These are phyloP conservation scores for Menidia beryllina DNA, from an alignment of 2,113 vertebrate genomes.

Conservation along the genomic window DNA sequence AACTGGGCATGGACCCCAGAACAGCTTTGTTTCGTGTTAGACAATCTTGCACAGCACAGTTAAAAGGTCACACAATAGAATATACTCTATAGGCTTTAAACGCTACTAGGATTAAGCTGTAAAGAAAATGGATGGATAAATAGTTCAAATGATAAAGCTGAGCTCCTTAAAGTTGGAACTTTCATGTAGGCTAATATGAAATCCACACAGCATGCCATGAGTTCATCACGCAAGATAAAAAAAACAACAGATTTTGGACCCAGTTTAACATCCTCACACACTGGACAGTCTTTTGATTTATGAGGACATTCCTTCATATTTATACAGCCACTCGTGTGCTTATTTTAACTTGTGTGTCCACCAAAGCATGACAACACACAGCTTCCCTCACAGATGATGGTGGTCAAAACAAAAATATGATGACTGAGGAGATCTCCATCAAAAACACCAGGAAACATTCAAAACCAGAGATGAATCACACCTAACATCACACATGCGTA, in stretches of 20 bases:
- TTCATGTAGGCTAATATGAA: constrained; percentile 28
- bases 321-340: neutral
- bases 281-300: neutral
- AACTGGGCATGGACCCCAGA: too few relatives aligned
- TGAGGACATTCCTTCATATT: neutral
- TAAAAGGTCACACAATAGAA: too few relatives aligned
- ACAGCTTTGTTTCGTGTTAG: too few relatives aligned
- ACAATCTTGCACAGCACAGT: too few relatives aligned
- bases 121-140: too few relatives aligned
- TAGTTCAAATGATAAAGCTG: constrained; percentile 5
- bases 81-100: too few relatives aligned
- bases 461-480: too few relatives aligned
- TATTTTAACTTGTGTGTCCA: neutral
- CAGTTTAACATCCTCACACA: neutral
- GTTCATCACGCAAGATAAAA: constrained; percentile 14
- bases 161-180: constrained; percentile 26
- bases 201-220: constrained; percentile 13
- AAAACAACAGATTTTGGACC: constrained; percentile 1
- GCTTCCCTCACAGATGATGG: constrained; percentile 3
- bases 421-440: constrained; percentile 5
- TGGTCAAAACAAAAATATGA: neutral
- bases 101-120: too few relatives aligned
- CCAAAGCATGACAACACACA: neutral
- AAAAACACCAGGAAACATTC: constrained; percentile 4
- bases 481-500: too few relatives aligned